Evolutionary conservation across 2,113 vertebrate genomes (phyloP), one percentile per base, ranked within the genome.

Genomic region (Lutjanus erythropterus): DNA sequence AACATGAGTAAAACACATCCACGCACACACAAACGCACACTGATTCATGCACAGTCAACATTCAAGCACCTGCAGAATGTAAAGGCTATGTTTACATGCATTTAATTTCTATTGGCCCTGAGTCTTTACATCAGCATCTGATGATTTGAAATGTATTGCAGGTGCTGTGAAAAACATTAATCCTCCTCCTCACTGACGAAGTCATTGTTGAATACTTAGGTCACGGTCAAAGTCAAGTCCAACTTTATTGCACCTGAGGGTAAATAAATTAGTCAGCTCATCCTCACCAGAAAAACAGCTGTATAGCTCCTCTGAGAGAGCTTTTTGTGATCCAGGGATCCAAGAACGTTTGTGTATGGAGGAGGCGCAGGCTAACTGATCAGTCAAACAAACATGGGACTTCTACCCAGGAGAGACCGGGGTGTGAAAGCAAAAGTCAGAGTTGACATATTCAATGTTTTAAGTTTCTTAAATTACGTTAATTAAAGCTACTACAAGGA

Each of bases 21-120:
- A n/a, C 18, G 44, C 69, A 46, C 21, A 42, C 37, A 52, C 47
- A 52, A 44, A 60, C 41, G 49, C 27, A 56, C 31, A 47, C 39
- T 58, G 11, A 67, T 35, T 73, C 10, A 77, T 46, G 37, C 62
- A 25, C 33, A 59, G 35, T 65, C 15, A 9, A 70, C 21, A 35
- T 35, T 41, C 42, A 61, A 27, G 41, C 56, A 74, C 64, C 50
- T 78, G 70, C 58, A 74, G 27, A 81, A 62, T 46, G 9, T 6
- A 33, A 41, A 83, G 41, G n/a, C 50, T 55, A n/a, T 60, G 16
- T 52, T 74, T 35, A 41, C 55, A 60, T 67, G 37, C 27, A 49
- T 55, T 12, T 42, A 49, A 44, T 19, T 37, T 61, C 25, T 6
- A 61, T 14, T 60, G 31, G 31, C 8, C 23, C 15, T 10, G 31